Evolutionary conservation across 2,797 vertebrate species (phyloP).

Genomic region (Myiotriccus ornatus): DNA sequence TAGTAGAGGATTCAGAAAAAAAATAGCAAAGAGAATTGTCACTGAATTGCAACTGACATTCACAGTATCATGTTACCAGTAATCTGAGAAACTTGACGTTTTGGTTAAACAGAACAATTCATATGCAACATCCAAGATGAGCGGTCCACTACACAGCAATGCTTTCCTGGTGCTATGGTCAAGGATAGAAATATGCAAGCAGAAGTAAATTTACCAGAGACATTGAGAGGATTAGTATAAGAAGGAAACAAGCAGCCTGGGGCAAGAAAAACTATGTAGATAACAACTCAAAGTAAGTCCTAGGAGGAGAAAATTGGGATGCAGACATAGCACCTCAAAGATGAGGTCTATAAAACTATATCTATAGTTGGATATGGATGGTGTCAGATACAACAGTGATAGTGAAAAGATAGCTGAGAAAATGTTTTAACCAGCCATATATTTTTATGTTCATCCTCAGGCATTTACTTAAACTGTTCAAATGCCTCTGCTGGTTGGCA

Average conservation of each 20-base stretch:
- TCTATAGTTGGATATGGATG: background rate
- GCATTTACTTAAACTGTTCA: background rate
- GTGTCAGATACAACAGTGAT: background rate
- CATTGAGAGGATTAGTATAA: background rate
- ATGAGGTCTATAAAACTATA: background rate
- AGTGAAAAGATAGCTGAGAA: background rate
- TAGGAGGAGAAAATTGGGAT: background rate
- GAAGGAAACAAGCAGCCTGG: background rate
- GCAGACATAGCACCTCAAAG: background rate
- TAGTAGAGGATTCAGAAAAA: background rate
- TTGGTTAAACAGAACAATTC: background rate
- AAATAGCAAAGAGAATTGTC: background rate
- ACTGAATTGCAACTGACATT: background rate
- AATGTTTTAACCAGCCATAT: background rate
- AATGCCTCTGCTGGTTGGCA: background rate
- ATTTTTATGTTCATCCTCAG: background rate
- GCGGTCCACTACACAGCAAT: background rate
- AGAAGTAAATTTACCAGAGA: background rate
- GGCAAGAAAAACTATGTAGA: background rate
- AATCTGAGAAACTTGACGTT: background rate
- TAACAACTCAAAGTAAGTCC: background rate
- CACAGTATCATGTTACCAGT: background rate
- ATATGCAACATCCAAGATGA: background rate
- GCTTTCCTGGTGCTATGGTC: background rate
- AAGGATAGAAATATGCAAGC: background rate